These are phyloP conservation scores for Rynchops niger DNA, from an alignment of 2,113 vertebrate species.

Conservation along the genomic window DNA sequence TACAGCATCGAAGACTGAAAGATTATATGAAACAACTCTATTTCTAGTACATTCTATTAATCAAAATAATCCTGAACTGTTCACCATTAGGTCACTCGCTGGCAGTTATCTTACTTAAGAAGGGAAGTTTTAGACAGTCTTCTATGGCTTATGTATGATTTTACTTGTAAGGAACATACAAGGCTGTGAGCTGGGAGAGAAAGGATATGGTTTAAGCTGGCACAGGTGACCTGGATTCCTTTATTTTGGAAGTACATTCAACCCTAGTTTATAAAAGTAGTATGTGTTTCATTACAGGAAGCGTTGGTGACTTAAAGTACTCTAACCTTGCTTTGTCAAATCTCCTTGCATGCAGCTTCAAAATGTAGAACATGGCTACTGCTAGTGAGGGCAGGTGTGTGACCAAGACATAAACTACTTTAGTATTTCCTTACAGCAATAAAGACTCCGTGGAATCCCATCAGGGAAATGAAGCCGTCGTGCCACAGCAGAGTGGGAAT, in stretches of 20 bases:
- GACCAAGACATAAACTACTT: neutral
- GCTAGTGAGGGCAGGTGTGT: neutral
- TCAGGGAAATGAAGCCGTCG: neutral
- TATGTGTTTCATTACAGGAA: neutral
- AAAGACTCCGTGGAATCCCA: neutral
- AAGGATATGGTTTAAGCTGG: neutral
- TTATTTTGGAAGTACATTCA: neutral
- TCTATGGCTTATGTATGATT: neutral
- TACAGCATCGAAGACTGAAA: conserved; percentile 31
- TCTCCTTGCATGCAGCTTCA: neutral
- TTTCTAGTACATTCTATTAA: conserved; percentile 31
- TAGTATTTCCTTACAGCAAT: neutral
- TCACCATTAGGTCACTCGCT: neutral
- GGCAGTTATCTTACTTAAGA: neutral
- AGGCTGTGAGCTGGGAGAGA: neutral
- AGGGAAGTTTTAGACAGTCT: neutral
- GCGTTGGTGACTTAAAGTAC: neutral
- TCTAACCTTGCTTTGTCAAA: neutral
- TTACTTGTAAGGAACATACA: neutral
- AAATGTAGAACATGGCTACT: neutral
- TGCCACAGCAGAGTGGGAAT: neutral
- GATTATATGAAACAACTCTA: conserved; percentile 32
- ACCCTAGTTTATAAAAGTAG: neutral
- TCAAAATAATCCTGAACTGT: neutral
- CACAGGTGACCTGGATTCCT: neutral